Evolutionary conservation across 2,797 vertebrate genomes (phyloP).

Genomic region (Manis javanica): DNA sequence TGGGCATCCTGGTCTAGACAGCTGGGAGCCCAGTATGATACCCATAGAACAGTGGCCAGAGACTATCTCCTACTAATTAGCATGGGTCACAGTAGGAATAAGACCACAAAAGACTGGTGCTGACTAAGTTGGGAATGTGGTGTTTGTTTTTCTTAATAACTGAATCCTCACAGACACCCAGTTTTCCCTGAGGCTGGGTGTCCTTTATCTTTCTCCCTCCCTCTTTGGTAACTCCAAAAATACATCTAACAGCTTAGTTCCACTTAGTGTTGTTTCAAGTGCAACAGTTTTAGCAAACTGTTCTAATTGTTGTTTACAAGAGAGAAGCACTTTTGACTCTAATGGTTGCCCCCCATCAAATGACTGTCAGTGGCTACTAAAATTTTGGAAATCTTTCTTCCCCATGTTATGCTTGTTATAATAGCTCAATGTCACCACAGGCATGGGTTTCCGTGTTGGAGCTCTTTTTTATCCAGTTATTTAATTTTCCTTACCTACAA

Average conservation of each 20-base stretch:
- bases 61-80: not conserved
- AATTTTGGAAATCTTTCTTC: not conserved
- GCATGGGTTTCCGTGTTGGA: not conserved
- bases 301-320: not conserved
- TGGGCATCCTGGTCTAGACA: not conserved
- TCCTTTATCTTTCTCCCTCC: not conserved
- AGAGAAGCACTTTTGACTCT: not conserved
- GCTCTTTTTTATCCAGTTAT: not conserved
- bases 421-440: not conserved
- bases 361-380: not conserved
- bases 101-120: not conserved
- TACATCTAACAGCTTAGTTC: not conserved
- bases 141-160: not conserved
- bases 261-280: not conserved
- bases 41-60: not conserved
- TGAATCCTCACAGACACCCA: not conserved
- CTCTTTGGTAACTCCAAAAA: not conserved
- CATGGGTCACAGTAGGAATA: not conserved
- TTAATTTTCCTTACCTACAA: not conserved
- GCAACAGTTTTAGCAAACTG: not conserved
- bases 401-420: not conserved
- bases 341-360: not conserved
- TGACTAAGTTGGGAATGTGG: not conserved
- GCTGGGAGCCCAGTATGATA: not conserved
- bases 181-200: not conserved